Conservation (phyloP, 2,888 invertebrate genomes). For the Eupithecia dodoneata region DNA sequence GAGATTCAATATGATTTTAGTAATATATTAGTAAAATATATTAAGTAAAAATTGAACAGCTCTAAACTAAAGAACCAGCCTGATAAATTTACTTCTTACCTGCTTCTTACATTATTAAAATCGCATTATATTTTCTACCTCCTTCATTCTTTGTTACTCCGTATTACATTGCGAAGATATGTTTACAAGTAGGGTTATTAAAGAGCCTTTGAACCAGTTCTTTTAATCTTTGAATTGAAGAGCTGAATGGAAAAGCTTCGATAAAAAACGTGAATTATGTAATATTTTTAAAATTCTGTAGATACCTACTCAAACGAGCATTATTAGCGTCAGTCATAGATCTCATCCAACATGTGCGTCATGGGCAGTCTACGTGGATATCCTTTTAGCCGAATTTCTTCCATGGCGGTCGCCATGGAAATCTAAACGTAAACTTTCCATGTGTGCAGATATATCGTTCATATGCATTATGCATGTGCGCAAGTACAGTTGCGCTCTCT, state of each 20-base stretch:
- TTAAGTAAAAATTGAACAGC: too few species aligned
- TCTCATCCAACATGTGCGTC: too few species aligned
- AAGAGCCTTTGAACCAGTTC: constrained; percentile 7
- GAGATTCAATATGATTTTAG: not conserved
- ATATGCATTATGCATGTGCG: too few species aligned
- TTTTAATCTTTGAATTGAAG: constrained; percentile 36
- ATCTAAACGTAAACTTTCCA: too few species aligned
- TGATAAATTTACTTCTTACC: not conserved
- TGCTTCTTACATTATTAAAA: not conserved
- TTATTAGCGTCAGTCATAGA: too few species aligned
- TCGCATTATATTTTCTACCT: not conserved
- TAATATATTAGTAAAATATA: too few species aligned
- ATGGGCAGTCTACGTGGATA: too few species aligned
- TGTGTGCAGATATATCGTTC: too few species aligned
- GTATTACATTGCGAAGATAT: not conserved
- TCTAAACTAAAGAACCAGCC: not conserved
- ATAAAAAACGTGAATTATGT: not conserved
- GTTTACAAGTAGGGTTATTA: not conserved
- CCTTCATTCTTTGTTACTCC: not conserved
- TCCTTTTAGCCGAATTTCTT: too few species aligned
- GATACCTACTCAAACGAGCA: not conserved
- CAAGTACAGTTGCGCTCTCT: too few species aligned
- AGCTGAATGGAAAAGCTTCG: constrained; percentile 28
- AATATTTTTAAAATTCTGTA: not conserved
- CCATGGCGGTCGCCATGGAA: too few species aligned